A percentile compares a stretch with the other conserved stretches of the same genome.
Evolutionary conservation across 2,113 vertebrate genomes (phyloP).

Genomic region (Nyctereutes procyonoides): DNA sequence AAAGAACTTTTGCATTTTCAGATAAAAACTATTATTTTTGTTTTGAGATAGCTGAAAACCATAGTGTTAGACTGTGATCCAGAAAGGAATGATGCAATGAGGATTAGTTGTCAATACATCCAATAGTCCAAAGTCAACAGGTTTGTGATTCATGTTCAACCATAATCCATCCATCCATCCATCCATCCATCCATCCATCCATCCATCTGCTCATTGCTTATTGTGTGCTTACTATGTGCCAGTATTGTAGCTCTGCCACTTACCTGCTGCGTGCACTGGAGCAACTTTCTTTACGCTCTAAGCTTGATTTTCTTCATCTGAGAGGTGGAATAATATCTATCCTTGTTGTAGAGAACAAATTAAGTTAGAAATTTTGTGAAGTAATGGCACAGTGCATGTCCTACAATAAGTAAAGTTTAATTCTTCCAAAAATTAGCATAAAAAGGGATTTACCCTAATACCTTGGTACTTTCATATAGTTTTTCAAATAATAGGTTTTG

Average conservation of each 20-base stretch:
- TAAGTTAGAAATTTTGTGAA: not conserved
- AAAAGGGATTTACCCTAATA: not conserved
- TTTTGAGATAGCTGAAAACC: not conserved
- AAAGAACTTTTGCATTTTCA: constrained; percentile 16
- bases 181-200: not conserved
- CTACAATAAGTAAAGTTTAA: not conserved
- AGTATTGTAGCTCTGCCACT: not conserved
- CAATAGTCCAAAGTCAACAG: not conserved
- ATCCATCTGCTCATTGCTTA: not conserved
- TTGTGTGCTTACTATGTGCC: not conserved
- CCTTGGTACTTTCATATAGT: not conserved
- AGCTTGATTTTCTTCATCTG: not conserved
- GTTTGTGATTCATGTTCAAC: not conserved
- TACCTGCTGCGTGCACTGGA: not conserved
- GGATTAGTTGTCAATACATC: not conserved
- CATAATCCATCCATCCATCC: not conserved
- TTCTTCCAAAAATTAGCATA: constrained; percentile 23
- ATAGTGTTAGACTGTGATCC: not conserved
- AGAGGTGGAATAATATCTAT: not conserved
- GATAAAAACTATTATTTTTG: not conserved
- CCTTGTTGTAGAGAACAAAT: not conserved
- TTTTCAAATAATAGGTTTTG: not conserved
- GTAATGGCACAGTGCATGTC: not conserved
- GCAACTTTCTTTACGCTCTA: not conserved
- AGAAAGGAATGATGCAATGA: not conserved